These are phyloP conservation scores for Apotomis turbidana DNA, from an alignment of 2,888 invertebrate genomes.

Conservation along the genomic window DNA sequence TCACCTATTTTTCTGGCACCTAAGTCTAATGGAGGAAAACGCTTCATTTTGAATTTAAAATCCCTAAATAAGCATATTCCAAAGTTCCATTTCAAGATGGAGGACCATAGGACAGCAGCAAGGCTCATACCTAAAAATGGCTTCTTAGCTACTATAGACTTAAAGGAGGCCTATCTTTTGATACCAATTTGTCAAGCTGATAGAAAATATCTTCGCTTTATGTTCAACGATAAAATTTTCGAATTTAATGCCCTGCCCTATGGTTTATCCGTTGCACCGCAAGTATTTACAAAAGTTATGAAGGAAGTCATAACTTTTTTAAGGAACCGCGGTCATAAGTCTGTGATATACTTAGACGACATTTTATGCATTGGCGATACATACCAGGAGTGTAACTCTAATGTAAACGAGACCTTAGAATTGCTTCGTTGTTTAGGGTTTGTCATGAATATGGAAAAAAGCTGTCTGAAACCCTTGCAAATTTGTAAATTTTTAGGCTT, in stretches of 20 bases:
- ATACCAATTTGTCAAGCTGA: too few relatives aligned
- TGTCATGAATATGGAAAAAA: slow-evolving; percentile 39
- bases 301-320: slow-evolving; percentile 27
- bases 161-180: neutral
- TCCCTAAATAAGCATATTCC: too few relatives aligned
- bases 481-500: slow-evolving; percentile 39
- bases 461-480: slow-evolving; percentile 31
- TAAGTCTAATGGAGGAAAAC: too few relatives aligned
- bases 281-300: slow-evolving; percentile 36
- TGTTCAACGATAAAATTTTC: neutral
- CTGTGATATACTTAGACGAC: slow-evolving; percentile 41
- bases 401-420: slow-evolving; percentile 24
- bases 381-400: slow-evolving; percentile 1
- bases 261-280: slow-evolving; percentile 31
- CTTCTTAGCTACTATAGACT: slow-evolving; percentile 9
- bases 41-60: too few relatives aligned
- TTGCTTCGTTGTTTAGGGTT: slow-evolving; percentile 41
- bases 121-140: slow-evolving; percentile 1
- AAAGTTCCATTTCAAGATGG: too few relatives aligned
- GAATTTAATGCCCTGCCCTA: slow-evolving; percentile 39
- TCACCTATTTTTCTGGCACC: too few relatives aligned
- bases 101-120: too few relatives aligned
- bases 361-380: slow-evolving; percentile 37
- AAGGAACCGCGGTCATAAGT: slow-evolving; percentile 30
- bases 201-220: neutral